Evolutionary conservation across 2,113 vertebrate genomes (phyloP), one percentile per base, ranked within the genome.

Genomic region (Typhlomys cinereus): DNA sequence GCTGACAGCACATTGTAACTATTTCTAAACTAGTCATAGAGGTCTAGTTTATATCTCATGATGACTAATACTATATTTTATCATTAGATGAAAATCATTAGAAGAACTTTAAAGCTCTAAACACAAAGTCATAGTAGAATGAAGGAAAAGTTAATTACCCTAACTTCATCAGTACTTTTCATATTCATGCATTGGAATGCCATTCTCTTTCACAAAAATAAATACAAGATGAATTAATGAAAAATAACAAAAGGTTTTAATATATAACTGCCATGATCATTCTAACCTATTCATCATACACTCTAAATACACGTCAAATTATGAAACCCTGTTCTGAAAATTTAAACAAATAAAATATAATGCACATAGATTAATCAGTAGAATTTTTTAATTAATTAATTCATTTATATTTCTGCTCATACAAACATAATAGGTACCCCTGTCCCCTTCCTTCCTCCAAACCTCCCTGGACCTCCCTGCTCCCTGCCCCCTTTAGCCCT

Each of bases 341-440:
- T 73, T 21, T 25, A 6, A 17, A 62, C 13, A 62, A 73, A 44
- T 23, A 50, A 71, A 34, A 62, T 27, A 82, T 11, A 25, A 82
- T 82, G 34, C 12, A 34, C 36, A 90, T 41, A 90, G 76, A 48
- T 46, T 39, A 20, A 62, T 73, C 93, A 92, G 74, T 71, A 27
- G 66, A 82, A 62, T 88, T 61, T 88, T 93, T 92, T 70, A 85
- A 39, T 84, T 91, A 25, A 76, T 70, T 44, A 71, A 87, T 64
- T 93, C 36, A 73, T n/a, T n/a, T n/a, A n/a, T n/a, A n/a, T n/a
- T n/a, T n/a, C n/a, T n/a, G n/a, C n/a, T n/a, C n/a, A n/a, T n/a
- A n/a, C n/a, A n/a, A n/a, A n/a, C n/a, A n/a, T n/a, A n/a, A n/a
- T n/a, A n/a, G n/a, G n/a, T n/a, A n/a, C n/a, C n/a, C n/a, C n/a